phyloP scores from a whole-genome alignment of 64 coral and sea anemone genomes.

The Platygyra sinensis region DNA sequence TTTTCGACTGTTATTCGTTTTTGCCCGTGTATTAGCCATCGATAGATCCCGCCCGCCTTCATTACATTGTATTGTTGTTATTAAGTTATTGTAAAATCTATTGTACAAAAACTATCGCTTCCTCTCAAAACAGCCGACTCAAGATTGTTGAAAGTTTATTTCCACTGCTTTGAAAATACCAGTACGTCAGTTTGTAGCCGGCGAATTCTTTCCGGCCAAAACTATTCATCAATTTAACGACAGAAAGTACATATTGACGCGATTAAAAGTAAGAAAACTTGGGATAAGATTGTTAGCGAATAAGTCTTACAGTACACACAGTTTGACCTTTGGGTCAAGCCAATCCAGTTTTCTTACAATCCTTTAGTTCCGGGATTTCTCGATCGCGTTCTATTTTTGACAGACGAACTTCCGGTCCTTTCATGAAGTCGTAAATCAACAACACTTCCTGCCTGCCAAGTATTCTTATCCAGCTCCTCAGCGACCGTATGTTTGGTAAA shows the following conservation, averaged over 20 bases:
- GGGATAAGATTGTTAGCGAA: not conserved
- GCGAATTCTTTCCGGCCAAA: no score
- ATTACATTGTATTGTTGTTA: no score
- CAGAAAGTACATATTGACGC: not conserved
- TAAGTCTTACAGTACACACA: not conserved
- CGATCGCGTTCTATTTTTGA: conserved; percentile 24
- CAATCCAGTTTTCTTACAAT: conserved; percentile 9
- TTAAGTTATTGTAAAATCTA: no score
- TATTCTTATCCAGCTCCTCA: not conserved
- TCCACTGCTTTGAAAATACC: no score
- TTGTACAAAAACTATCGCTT: no score
- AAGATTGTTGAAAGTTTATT: no score
- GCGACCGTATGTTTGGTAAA: conserved; percentile 20
- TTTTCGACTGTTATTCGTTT: no score
- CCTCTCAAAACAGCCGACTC: no score
- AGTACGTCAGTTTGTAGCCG: no score
- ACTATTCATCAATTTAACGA: not conserved
- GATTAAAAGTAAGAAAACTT: not conserved
- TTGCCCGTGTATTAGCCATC: no score
- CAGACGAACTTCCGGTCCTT: conserved; percentile 27
- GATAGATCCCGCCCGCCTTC: no score
- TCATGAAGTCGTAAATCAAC: conserved; percentile 42
- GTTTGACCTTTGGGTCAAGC: not conserved
- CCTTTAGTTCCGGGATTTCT: conserved; percentile 16
- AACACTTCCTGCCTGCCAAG: conserved; percentile 21